phyloP scores from a whole-genome alignment of 2,113 vertebrate genomes.

The Deroptyus accipitrinus region DNA sequence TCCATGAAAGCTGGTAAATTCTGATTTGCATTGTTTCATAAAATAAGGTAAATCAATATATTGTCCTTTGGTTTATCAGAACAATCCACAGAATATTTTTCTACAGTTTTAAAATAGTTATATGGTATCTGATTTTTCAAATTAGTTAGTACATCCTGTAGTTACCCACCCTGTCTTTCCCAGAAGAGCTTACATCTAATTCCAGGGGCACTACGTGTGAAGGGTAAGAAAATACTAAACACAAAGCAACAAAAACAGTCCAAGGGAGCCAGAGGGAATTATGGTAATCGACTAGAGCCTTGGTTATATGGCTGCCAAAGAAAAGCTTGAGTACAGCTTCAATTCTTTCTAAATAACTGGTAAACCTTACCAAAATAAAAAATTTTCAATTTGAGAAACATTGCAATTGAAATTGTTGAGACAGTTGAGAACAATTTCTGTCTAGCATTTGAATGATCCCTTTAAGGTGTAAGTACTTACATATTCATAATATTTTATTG shows the following conservation, averaged over 20 bases:
- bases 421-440: neutral
- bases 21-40: neutral
- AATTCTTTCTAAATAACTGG: neutral
- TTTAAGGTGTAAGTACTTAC: neutral
- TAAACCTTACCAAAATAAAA: neutral
- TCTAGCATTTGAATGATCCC: neutral
- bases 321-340: neutral
- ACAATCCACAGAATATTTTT: neutral
- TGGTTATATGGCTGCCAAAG: neutral
- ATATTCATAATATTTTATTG: neutral
- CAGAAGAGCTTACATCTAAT: neutral
- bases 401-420: neutral
- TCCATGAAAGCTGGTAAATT: neutral
- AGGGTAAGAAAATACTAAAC: neutral
- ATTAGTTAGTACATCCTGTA: neutral
- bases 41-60: neutral
- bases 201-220: neutral
- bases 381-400: neutral
- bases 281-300: accelerated
- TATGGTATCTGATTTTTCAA: neutral
- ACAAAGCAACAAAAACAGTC: neutral
- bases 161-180: neutral
- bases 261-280: neutral
- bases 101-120: neutral
- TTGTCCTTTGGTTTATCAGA: neutral